phyloP scores from a whole-genome alignment of 2,888 invertebrate genomes.

The Harpalus rubripes region DNA sequence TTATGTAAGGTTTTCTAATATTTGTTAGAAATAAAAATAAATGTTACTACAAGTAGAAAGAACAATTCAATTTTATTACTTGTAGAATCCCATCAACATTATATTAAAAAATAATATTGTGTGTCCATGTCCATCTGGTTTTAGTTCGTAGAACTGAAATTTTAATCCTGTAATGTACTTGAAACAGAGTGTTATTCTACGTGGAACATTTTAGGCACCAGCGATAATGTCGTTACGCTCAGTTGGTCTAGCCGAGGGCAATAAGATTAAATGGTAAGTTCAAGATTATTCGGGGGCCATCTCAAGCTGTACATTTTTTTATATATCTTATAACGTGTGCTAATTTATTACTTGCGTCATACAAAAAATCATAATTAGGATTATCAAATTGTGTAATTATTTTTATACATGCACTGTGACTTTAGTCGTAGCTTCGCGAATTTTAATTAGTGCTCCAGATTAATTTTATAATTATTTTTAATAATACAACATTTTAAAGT shows the following conservation, averaged over 20 bases:
- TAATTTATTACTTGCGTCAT: conserved; percentile 64
- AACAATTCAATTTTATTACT: not conserved
- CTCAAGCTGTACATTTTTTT: conserved; percentile 20
- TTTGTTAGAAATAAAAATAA: too few relatives aligned
- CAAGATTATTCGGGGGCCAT: conserved; percentile 57
- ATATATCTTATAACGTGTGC: conserved; percentile 58
- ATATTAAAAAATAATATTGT: not conserved
- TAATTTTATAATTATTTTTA: conserved; percentile 56
- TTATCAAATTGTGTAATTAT: conserved; percentile 63
- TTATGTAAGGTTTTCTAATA: too few relatives aligned
- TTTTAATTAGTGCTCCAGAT: conserved; percentile 45
- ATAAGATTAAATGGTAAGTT: conserved; percentile 55
- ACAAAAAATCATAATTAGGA: conserved; percentile 53
- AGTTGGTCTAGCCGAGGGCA: conserved; percentile 58
- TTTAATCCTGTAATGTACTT: not conserved
- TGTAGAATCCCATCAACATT: not conserved
- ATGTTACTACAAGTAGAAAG: too few relatives aligned
- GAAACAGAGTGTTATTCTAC: not conserved
- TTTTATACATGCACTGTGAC: conserved; percentile 56
- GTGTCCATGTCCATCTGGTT: not conserved
- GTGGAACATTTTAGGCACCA: conserved; percentile 31
- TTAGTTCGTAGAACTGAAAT: not conserved
- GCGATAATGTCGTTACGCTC: conserved; percentile 62
- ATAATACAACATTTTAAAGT: conserved; percentile 35
- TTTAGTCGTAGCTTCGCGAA: conserved; percentile 39